Conservation (phyloP, 2,797 vertebrate species). For the Acrossocheilus fasciatus region DNA sequence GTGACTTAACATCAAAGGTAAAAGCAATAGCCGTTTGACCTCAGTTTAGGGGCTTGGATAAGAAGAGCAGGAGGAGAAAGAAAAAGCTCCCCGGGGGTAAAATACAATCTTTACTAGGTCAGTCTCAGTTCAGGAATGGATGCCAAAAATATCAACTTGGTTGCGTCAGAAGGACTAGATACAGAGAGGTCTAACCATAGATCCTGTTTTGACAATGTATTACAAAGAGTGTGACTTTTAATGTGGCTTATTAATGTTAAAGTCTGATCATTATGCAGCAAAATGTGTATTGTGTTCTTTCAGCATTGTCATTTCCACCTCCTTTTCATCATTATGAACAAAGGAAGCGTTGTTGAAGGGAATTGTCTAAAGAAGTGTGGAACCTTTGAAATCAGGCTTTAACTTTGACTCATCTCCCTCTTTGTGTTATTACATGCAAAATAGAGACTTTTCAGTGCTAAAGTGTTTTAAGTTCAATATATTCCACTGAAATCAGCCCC, state of each 20-base stretch:
- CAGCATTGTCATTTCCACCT: background rate
- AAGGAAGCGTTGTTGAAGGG: background rate
- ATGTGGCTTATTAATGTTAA: constrained; percentile 7
- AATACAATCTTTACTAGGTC: background rate
- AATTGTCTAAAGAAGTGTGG: background rate
- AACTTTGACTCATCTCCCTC: constrained; percentile 22
- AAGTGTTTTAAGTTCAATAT: constrained; percentile 30
- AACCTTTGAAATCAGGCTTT: constrained; percentile 21
- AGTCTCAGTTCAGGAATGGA: background rate
- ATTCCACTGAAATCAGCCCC: constrained; percentile 34
- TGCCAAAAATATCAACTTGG: constrained; percentile 20
- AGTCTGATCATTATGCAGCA: background rate
- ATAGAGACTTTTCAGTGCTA: background rate
- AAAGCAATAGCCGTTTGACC: background rate
- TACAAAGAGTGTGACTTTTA: background rate
- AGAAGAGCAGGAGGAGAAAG: background rate
- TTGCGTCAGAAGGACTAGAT: background rate
- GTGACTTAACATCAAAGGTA: constrained; percentile 41
- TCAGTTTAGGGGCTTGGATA: background rate
- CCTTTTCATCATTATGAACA: background rate
- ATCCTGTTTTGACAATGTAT: background rate
- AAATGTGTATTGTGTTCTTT: background rate
- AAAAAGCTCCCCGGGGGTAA: constrained; percentile 1
- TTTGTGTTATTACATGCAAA: constrained; percentile 18
- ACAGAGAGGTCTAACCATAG: background rate